These are phyloP conservation scores for Colossoma macropomum DNA, from an alignment of 2,113 vertebrate genomes.

Conservation along the genomic window DNA sequence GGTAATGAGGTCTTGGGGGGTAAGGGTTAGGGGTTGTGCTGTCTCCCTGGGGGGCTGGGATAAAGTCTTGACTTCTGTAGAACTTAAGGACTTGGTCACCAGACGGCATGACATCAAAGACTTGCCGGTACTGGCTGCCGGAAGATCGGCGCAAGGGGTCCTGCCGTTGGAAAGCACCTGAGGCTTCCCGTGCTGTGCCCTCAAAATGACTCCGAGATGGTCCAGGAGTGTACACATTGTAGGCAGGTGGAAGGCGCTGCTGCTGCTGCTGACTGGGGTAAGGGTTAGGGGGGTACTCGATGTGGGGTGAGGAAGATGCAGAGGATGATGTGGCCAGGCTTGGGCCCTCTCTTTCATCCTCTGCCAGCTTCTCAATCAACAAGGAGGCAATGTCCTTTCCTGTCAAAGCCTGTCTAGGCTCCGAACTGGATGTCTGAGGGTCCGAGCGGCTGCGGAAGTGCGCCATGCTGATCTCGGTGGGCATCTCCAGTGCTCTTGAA, in stretches of 20 bases:
- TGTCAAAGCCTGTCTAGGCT: slow-evolving; percentile 42
- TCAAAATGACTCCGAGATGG: slow-evolving; percentile 46
- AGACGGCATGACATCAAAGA: slow-evolving; percentile 69
- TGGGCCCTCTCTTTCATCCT: slow-evolving; percentile 55
- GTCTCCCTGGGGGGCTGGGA: slow-evolving; percentile 50
- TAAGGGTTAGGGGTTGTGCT: slow-evolving; percentile 56
- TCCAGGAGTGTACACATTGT: slow-evolving; percentile 63
- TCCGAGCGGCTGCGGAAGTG: slow-evolving; percentile 76
- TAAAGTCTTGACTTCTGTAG: slow-evolving; percentile 61
- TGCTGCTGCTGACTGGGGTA: slow-evolving; percentile 72
- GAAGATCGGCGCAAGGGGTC: slow-evolving; percentile 60
- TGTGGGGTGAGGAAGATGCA: slow-evolving; percentile 51
- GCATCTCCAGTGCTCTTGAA: slow-evolving; percentile 26
- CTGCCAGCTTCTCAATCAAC: slow-evolving; percentile 61
- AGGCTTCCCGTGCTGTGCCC: slow-evolving; percentile 17
- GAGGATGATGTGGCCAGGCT: slow-evolving; percentile 43
- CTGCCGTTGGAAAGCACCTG: slow-evolving; percentile 53
- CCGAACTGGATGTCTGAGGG: slow-evolving; percentile 58
- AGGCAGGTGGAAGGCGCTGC: slow-evolving; percentile 57
- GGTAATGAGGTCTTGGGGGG: slow-evolving; percentile 53
- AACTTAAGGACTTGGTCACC: slow-evolving; percentile 66
- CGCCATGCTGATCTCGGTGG: slow-evolving; percentile 29
- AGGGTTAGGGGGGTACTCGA: slow-evolving; percentile 57
- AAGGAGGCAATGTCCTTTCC: slow-evolving; percentile 65
- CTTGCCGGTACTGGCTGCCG: slow-evolving; percentile 66